Percentiles rank a stretch among this genome's conserved stretches.
Conservation (phyloP, 2,888 invertebrate species). For the Eupeodes latifasciatus region DNA sequence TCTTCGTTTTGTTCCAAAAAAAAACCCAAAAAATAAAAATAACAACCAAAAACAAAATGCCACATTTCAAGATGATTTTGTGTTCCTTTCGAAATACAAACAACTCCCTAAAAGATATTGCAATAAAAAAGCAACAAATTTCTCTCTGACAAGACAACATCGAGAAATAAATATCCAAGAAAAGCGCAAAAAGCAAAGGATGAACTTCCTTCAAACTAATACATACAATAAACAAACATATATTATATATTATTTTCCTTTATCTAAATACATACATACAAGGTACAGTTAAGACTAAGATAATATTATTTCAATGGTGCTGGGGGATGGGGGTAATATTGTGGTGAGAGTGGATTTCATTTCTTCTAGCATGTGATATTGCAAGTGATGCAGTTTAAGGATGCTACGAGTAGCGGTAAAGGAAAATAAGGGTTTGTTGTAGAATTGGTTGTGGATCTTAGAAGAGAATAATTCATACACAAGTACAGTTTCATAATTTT, state of each 20-base stretch:
- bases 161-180: background rate
- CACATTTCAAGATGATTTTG: constrained; percentile 4
- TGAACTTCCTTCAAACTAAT: constrained; percentile 31
- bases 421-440: background rate
- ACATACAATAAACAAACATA: background rate
- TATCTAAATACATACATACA: background rate
- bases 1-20: background rate
- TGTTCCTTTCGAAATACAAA: background rate
- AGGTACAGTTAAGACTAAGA: background rate
- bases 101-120: background rate
- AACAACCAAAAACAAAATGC: background rate
- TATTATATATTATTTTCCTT: background rate
- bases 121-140: constrained; percentile 2
- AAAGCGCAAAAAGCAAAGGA: constrained; percentile 4
- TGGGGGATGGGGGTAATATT: background rate
- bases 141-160: constrained; percentile 14
- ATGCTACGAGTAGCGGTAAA: background rate
- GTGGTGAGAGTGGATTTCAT: background rate
- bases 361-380: no score
- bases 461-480: constrained; percentile 10
- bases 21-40: background rate
- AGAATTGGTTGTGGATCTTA: background rate
- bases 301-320: background rate
- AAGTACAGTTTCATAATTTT: background rate
- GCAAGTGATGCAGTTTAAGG: no score